Evolutionary conservation across 2,113 vertebrate species (phyloP), one percentile per base, ranked within the genome.

Genomic region (Rhynchomys soricoides): DNA sequence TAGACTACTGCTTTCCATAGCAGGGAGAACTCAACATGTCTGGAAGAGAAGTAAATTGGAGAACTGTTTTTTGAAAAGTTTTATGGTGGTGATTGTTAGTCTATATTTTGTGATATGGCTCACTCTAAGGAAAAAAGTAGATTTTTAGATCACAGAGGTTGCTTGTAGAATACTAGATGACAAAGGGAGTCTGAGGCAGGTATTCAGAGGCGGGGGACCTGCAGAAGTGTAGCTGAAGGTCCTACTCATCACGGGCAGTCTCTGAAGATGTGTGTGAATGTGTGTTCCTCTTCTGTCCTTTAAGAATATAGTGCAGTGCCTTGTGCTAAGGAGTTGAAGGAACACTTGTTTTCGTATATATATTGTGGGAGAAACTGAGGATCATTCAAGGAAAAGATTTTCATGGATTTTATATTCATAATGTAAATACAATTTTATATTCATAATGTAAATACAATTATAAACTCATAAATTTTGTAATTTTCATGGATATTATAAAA

Each of bases 31-130:
- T 81, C 78, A 81, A 12, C 34, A n/a, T n/a, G 50, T 82, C 43
- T 75, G 59, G 50, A 70, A 90, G 45, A 3, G 57, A 96, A 90
- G 74, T 68, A 92, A 91, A n/a, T 77, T 57, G 55, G 70, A 94
- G 78, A 92, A 86, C 5, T 95, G 37, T 62, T 82, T 86, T 89
- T 62, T 77, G 52, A 59, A 94, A 81, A 82, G 50, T 52, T 78
- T 78, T 93, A n/a, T 5, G 93, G 2, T 94, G n/a, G 78, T 57
- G 29, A 1, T 73, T 22, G 26, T 71, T 86, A 93, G 64, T 55
- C 15, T 62, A 34, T 87, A 2, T 95, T 95, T 13, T 93, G 75
- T 86, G 64, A 17, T 83, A 5, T 88, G 73, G 57, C 31, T 70
- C 17, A 70, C 16, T 10, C 12, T 26, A 2, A 4, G 59, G 37